Base-by-base conservation (phyloP, 2,888 invertebrate genomes). In the Zhuqinia jingwanae region DNA sequence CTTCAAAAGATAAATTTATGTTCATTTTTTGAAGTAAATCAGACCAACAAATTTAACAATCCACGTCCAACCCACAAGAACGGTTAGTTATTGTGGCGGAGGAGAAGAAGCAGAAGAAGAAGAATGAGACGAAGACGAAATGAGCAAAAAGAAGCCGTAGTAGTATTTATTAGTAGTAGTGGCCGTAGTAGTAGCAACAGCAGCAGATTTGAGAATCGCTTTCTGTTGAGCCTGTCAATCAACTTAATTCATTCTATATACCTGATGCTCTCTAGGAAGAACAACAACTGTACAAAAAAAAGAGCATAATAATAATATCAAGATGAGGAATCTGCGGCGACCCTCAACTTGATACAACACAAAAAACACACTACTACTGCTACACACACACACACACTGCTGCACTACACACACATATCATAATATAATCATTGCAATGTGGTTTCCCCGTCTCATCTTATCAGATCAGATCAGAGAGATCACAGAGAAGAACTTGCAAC, bases 181-280 rank as follows among this genome's bases (percentile, higher is more conserved):
- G 36, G 36, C 8, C 36, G 8, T 3, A 6, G 8, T 8, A 36
- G 36, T 36, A 36, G 36, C 36, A 36, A 36, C 5, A 6, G 36
- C 36, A 36, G 36, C 8, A 36, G 36, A 63, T 36, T 36, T 53
- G 79, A 83, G 79, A 83, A 78, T 82, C 87, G 63, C 82, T 78
- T 87, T 87, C 87, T 87, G 87, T 87, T 36, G 82, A 82, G 87
- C 87, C 87, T 83, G 87, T 87, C 87, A 87, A 87, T 87, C 87
- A 87, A 87, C 82, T 87, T 83, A 78, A 83, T 87, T 87, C 82
- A 87, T 82, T 87, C 73, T 78, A 56, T 82, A 58, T n/a, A n/a
- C n/a, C n/a, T n/a, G n/a, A n/a, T n/a, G n/a, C n/a, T n/a, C n/a
- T n/a, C n/a, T 50, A 85, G 80, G 85, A 85, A 81, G 68, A 87